Evolutionary conservation across 2,113 vertebrate species (phyloP).

Genomic region (Mastomys coucha): DNA sequence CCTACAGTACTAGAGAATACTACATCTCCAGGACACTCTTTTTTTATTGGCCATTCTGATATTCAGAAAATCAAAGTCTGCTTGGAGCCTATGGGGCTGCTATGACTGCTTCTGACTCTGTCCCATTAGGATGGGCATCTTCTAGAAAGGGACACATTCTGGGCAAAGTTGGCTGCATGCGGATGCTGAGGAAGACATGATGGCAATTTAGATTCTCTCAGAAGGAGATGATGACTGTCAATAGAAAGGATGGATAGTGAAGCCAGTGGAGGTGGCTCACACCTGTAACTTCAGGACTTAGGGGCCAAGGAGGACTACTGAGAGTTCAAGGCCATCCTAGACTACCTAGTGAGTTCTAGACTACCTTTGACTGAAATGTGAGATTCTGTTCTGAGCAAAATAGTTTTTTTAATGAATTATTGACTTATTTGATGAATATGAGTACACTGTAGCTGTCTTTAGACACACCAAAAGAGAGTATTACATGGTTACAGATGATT

Average conservation of each 20-base stretch:
- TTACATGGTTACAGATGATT: too few species aligned
- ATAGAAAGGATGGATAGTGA: neutral
- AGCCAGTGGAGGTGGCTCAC: neutral
- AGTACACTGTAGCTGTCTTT: too few species aligned
- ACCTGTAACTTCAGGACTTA: neutral
- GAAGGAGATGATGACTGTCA: neutral
- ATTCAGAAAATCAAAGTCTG: constrained; percentile 47
- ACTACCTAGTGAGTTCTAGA: neutral
- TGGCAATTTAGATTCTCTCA: neutral
- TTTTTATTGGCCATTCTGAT: neutral
- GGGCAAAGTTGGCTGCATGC: neutral
- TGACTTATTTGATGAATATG: too few species aligned
- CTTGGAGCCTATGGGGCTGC: neutral
- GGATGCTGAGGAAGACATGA: neutral
- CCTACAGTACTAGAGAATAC: neutral
- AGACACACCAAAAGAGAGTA: too few species aligned
- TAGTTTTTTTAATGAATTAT: too few species aligned
- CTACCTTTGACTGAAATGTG: too few species aligned
- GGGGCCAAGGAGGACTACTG: too few species aligned
- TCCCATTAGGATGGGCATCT: neutral
- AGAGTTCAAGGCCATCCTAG: neutral
- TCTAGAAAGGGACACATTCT: constrained; percentile 19
- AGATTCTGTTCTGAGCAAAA: neutral
- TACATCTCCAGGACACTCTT: neutral
- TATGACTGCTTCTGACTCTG: constrained; percentile 4